Evolutionary conservation across 2,888 invertebrate genomes (phyloP).

Genomic region (Hypomecis punctinalis): DNA sequence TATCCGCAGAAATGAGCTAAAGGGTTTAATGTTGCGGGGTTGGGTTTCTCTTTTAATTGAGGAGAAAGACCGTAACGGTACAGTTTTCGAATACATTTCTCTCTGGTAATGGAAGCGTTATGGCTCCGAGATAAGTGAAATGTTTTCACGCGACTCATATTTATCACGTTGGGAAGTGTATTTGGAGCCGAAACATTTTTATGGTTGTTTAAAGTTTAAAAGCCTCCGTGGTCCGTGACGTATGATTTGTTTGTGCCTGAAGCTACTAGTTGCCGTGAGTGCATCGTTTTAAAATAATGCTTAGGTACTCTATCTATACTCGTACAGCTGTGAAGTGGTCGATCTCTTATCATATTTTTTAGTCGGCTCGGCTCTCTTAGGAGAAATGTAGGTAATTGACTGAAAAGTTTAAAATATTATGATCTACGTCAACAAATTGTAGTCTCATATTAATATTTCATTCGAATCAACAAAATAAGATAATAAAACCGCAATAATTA

Average conservation of each 20-base stretch:
- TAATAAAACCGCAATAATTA: no score
- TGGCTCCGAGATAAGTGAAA: slow-evolving; percentile 66
- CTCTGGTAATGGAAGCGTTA: slow-evolving; percentile 60
- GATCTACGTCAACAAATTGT: no score
- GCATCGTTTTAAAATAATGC: slow-evolving; percentile 13
- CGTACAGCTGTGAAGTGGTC: background rate
- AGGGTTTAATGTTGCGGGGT: slow-evolving; percentile 74
- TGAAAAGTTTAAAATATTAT: no score
- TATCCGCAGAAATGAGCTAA: slow-evolving; percentile 78
- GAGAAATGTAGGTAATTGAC: no score
- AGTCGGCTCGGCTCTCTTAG: no score
- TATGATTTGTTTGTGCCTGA: slow-evolving; percentile 41
- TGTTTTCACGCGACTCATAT: slow-evolving; percentile 59
- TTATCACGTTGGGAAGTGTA: slow-evolving; percentile 51
- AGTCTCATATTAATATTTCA: no score
- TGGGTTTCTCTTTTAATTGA: slow-evolving; percentile 73
- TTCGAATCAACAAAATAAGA: no score
- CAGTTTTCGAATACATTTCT: slow-evolving; percentile 64
- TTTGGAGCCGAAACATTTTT: slow-evolving; percentile 47
- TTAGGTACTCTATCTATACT: slow-evolving; percentile 5
- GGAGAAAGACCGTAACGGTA: slow-evolving; percentile 73
- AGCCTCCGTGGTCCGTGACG: slow-evolving; percentile 39
- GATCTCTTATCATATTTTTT: no score
- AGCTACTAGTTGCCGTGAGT: slow-evolving; percentile 27
- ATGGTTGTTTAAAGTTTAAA: slow-evolving; percentile 46